phyloP scores from a whole-genome alignment of 2,888 invertebrate species.

The Agrotis exclamationis region DNA sequence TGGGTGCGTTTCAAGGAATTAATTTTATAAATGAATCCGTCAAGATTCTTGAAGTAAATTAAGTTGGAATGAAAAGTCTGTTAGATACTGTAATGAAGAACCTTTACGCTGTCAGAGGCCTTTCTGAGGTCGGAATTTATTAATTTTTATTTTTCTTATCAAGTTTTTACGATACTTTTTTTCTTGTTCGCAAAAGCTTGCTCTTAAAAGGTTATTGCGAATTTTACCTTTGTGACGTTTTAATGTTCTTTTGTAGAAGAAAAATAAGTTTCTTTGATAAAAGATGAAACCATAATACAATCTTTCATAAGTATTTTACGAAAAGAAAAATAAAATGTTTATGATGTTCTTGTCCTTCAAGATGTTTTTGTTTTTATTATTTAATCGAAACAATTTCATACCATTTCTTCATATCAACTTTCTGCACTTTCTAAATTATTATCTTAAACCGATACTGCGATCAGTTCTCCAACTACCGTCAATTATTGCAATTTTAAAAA shows the following conservation, averaged over 20 bases:
- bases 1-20: slow-evolving; percentile 72
- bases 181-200: slow-evolving; percentile 46
- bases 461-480: slow-evolving; percentile 53
- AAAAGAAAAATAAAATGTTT: background rate
- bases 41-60: slow-evolving; percentile 76
- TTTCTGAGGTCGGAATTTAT: slow-evolving; percentile 60
- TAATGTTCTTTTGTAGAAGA: slow-evolving; percentile 24
- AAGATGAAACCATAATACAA: slow-evolving; percentile 29
- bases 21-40: slow-evolving; percentile 81
- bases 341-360: slow-evolving; percentile 8
- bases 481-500: slow-evolving; percentile 66
- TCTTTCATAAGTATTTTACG: background rate
- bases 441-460: slow-evolving; percentile 36
- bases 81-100: slow-evolving; percentile 67
- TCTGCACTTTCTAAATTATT: slow-evolving; percentile 61
- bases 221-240: slow-evolving; percentile 51
- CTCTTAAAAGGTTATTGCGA: slow-evolving; percentile 48
- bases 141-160: slow-evolving; percentile 56
- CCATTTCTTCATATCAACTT: slow-evolving; percentile 48
- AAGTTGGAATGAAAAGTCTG: slow-evolving; percentile 71
- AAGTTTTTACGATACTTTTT: slow-evolving; percentile 50
- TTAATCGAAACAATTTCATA: slow-evolving; percentile 37
- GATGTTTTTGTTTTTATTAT: slow-evolving; percentile 20
- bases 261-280: slow-evolving; percentile 21
- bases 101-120: slow-evolving; percentile 59